phyloP scores from a whole-genome alignment of 2,888 invertebrate genomes.

The Ypsolopha scabrella region DNA sequence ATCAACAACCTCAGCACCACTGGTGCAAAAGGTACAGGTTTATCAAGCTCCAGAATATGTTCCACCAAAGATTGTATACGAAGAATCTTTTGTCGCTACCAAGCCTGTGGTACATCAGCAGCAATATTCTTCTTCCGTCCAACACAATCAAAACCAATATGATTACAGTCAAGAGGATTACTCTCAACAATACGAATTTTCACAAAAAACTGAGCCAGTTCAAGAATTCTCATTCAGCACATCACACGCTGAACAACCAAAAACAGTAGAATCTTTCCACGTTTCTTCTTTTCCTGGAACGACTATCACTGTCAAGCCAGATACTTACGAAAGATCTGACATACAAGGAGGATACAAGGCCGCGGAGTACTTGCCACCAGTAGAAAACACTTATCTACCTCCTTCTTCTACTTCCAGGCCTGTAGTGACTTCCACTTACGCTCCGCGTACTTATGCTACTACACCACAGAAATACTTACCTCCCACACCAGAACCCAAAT shows the following conservation, averaged over 20 bases:
- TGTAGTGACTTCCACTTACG: conserved; percentile 34
- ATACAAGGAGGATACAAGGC: conserved; percentile 48
- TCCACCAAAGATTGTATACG: conserved; percentile 34
- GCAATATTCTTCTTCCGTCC: conserved; percentile 15
- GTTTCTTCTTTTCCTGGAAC: conserved; percentile 36
- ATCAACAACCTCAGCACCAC: conserved; percentile 23
- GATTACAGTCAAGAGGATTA: conserved; percentile 28
- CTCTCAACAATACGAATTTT: conserved; percentile 21
- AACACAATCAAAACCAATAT: conserved; percentile 29
- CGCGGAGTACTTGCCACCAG: conserved; percentile 52
- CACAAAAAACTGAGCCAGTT: conserved; percentile 9
- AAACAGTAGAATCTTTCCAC: conserved; percentile 38
- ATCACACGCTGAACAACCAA: conserved; percentile 32
- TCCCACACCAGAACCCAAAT: conserved; percentile 18
- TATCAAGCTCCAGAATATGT: conserved; percentile 29
- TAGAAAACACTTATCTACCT: background rate
- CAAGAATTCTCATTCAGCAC: conserved; percentile 33
- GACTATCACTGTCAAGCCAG: conserved; percentile 25
- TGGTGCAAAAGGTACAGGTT: conserved; percentile 24
- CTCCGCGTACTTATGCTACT: conserved; percentile 35
- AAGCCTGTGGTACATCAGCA: conserved; percentile 35
- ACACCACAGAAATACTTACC: conserved; percentile 10
- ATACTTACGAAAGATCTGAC: conserved; percentile 43
- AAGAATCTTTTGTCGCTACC: conserved; percentile 13
- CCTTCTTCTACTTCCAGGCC: conserved; percentile 25